Conservation (phyloP, 1,140 invertebrate species). For the Acromyrmex heyeri region DNA sequence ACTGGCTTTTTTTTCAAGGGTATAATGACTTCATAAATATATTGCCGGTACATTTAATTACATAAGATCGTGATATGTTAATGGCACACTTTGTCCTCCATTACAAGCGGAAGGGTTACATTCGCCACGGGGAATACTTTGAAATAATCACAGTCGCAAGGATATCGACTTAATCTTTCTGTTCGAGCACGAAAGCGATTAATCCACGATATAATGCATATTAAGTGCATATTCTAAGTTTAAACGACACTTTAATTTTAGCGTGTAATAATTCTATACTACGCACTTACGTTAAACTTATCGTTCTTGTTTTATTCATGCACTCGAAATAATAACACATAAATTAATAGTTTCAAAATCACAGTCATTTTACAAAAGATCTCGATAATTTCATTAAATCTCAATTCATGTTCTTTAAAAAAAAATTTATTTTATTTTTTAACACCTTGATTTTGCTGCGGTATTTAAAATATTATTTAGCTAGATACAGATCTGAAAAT, state of each 20-base stretch:
- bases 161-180: conserved; percentile 52
- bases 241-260: conserved; percentile 41
- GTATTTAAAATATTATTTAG: no score
- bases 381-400: neutral
- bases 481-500: no score
- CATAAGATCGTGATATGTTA: conserved; percentile 38
- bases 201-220: conserved; percentile 25
- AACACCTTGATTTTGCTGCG: no score
- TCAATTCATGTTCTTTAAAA: neutral
- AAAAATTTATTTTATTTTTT: neutral
- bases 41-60: neutral
- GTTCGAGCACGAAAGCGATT: conserved; percentile 44
- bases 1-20: neutral
- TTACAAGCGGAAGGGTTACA: conserved; percentile 14
- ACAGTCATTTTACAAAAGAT: neutral
- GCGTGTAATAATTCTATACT: neutral
- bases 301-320: neutral
- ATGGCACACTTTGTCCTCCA: conserved; percentile 32
- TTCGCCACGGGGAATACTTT: conserved; percentile 5
- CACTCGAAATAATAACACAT: neutral
- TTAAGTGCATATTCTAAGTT: conserved; percentile 14
- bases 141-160: conserved; percentile 43
- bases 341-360: neutral
- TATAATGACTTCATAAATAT: conserved; percentile 23
- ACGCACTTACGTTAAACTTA: neutral